Base-by-base conservation (phyloP, 2,797 vertebrate genomes). In the Enteromius treurensis region DNA sequence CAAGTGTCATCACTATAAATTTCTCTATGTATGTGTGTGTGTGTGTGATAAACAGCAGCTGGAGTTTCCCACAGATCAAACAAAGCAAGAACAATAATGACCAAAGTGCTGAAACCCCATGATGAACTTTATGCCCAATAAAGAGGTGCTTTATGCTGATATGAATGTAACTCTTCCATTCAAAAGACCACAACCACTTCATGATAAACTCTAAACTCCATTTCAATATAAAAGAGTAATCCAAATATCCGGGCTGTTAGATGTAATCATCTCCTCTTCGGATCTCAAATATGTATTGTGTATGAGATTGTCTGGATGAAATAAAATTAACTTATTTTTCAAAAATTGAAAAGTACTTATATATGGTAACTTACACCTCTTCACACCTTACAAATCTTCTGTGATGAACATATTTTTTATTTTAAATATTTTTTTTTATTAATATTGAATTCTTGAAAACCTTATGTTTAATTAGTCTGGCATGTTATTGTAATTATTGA, bases 31-130 rank as follows among this genome's bases (percentile, higher is more conserved):
- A 1, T 42, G 40, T 26, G 70, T 74, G 73, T 78, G 55, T 71
- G 34, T 60, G 26, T 37, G 67, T 68, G 73, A 23, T 83, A 71
- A 81, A 92, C 89, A 93, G 93, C 93, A 93, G 92, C 93, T 94
- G 93, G 90, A 91, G 93, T 91, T 93, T 92, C 92, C 91, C 90
- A 89, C 93, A 94, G 93, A 93, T 84, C 86, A 91, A 86, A 91
- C 91, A 92, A 90, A 92, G 88, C 91, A 93, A 92, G 92, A 91
- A 91, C 87, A 91, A 92, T 92, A 93, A 93, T 92, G 92, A 93
- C 90, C 90, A 93, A 89, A 91, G 91, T 91, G 91, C 89, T 90
- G 32, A 79, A 40, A 49, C 45, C 77, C 45, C 47, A 53, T 79
- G 77, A 79, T 79, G 62, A 79, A 68, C 77, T 79, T 79, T 53